Base-by-base conservation (phyloP, 2,888 invertebrate genomes). In the Slavum lentiscoides region DNA sequence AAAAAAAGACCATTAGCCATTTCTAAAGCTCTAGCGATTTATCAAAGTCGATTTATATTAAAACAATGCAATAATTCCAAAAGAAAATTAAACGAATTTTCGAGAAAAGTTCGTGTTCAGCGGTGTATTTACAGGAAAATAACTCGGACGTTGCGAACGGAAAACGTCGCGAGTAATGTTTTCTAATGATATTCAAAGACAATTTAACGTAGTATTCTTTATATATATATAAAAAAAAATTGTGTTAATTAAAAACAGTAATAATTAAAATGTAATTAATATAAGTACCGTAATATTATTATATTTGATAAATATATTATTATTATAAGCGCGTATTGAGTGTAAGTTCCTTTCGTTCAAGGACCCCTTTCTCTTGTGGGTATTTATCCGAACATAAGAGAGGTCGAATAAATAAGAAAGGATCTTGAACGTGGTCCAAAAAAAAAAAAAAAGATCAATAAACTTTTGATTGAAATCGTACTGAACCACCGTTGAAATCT, bases 281-380 rank as follows among this genome's bases (percentile, higher is more conserved):
- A n/a, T n/a, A n/a, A n/a, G n/a, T n/a, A n/a, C n/a, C n/a, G n/a
- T n/a, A n/a, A n/a, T n/a, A n/a, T n/a, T n/a, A n/a, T n/a, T n/a
- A n/a, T n/a, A n/a, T n/a, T n/a, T n/a, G n/a, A n/a, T n/a, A n/a
- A n/a, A 43, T 43, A 43, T 53, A 23, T 61, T 61, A 7, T 49
- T 49, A 30, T 37, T 30, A 30, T 30, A 4, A 30, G 30, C 30
- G 30, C 30, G 59, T 61, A 49, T 68, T 59, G 15, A 68, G 69
- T 30, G 66, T 76, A 68, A 76, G 61, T 69, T 68, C 17, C n/a
- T 76, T 21, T 58, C 15, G n/a, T 76, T 76, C 76, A 76, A 76
- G 69, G 69, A 76, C 69, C 61, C 61, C 76, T 76, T 76, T 76
- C 76, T 76, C 69, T 69, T 37, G 61, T 61, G 30, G 0, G n/a